phyloP scores from a whole-genome alignment of 2,888 invertebrate species.

The Calameuta filiformis region DNA sequence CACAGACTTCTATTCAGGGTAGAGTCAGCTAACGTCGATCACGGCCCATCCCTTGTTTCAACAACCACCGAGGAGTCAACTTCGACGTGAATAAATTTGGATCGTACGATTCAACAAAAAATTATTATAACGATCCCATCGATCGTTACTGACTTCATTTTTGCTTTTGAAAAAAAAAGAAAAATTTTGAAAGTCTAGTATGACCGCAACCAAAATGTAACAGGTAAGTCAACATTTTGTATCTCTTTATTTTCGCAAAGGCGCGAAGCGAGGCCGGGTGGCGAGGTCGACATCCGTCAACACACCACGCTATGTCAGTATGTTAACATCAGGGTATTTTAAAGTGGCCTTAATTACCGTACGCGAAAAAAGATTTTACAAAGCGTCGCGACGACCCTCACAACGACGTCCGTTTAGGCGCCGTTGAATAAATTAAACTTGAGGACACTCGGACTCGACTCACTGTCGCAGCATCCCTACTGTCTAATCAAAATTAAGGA shows the following conservation, averaged over 20 bases:
- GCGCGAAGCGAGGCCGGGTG: background rate
- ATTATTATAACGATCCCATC: background rate
- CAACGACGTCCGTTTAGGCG: background rate
- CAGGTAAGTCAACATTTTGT: background rate
- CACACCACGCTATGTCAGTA: background rate
- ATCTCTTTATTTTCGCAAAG: background rate
- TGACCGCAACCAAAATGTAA: background rate
- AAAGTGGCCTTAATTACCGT: background rate
- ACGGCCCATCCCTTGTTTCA: background rate
- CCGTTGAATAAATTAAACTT: background rate
- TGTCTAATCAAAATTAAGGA: background rate
- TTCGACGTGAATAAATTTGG: background rate
- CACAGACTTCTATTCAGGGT: background rate
- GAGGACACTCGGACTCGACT: background rate
- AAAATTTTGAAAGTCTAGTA: background rate
- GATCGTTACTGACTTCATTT: no score
- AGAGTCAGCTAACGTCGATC: background rate
- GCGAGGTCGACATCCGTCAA: background rate
- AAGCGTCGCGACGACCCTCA: background rate
- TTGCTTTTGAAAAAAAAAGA: background rate
- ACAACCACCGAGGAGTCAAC: background rate
- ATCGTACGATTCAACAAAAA: background rate
- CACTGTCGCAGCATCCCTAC: background rate
- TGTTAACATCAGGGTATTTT: background rate
- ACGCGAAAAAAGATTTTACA: background rate